These are phyloP conservation scores for Premnoplex brunnescens DNA, from an alignment of 2,797 vertebrate species.

Conservation along the genomic window DNA sequence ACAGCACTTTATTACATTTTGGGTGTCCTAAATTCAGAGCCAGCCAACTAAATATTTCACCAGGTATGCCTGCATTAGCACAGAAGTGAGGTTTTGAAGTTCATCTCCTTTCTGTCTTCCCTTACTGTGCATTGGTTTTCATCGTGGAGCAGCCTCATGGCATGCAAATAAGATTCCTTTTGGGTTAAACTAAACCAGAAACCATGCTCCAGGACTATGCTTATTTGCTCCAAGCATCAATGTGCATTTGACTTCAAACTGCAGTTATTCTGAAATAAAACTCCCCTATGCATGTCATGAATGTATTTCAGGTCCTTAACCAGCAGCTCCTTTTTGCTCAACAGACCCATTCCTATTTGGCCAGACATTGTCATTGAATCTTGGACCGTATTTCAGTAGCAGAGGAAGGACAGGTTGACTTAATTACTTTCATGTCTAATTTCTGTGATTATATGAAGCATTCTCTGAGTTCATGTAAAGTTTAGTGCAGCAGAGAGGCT, in stretches of 20 bases:
- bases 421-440: background rate
- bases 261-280: background rate
- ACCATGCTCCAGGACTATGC: background rate
- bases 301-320: background rate
- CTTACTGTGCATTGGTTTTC: background rate
- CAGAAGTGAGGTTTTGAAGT: background rate
- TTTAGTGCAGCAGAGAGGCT: background rate
- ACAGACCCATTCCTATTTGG: background rate
- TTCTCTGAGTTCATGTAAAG: constrained; percentile 1
- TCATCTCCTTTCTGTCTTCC: background rate
- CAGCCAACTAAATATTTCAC: background rate
- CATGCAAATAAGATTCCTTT: background rate
- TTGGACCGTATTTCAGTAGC: background rate
- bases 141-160: background rate
- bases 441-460: background rate
- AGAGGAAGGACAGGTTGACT: background rate
- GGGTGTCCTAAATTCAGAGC: background rate
- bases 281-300: background rate
- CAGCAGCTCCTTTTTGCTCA: background rate
- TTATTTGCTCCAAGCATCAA: background rate
- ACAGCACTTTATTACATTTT: background rate
- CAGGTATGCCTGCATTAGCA: background rate
- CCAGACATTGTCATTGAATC: background rate
- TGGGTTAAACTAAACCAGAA: background rate
- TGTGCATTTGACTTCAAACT: background rate